Evolutionary conservation across 2,797 vertebrate species (phyloP).

Genomic region (Pogonophryne albipinna): DNA sequence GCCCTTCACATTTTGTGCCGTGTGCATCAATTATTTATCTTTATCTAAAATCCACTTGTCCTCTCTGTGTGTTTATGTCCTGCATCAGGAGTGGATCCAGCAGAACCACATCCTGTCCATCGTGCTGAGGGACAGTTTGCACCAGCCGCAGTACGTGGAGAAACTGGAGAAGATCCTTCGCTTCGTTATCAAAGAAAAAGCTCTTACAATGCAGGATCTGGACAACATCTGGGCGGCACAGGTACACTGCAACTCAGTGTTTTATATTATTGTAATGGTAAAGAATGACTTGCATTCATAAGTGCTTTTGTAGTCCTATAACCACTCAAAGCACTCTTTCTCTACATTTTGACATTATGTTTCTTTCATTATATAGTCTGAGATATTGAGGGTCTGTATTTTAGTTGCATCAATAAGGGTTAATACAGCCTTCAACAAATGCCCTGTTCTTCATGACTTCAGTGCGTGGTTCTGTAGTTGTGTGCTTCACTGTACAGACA

Average conservation of each 20-base stretch:
- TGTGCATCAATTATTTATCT: neutral
- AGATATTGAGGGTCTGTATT: neutral
- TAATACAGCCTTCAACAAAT: too few relatives aligned
- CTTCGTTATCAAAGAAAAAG: slow-evolving; percentile 99
- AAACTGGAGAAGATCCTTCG: slow-evolving; percentile 99
- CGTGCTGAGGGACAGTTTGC: slow-evolving; percentile 97
- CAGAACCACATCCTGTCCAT: slow-evolving; percentile 99
- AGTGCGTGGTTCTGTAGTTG: too few relatives aligned
- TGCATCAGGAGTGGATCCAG: slow-evolving; percentile 97
- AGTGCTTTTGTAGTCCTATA: too few relatives aligned
- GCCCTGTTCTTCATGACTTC: too few relatives aligned
- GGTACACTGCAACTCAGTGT: slow-evolving; percentile 79
- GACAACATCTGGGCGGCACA: slow-evolving; percentile 99
- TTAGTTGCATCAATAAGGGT: neutral
- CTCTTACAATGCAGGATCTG: slow-evolving; percentile 97
- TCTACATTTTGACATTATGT: too few relatives aligned
- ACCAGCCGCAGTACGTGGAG: slow-evolving; percentile 99
- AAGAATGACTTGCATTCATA: too few relatives aligned
- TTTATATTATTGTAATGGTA: neutral
- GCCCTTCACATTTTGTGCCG: neutral
- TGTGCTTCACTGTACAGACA: too few relatives aligned
- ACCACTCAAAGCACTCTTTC: too few relatives aligned
- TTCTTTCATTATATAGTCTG: neutral
- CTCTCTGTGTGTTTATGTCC: slow-evolving; percentile 6
- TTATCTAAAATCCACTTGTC: slow-evolving; percentile 1